Conservation (phyloP, 1,140 invertebrate genomes). For the Procambarus virginalis region DNA sequence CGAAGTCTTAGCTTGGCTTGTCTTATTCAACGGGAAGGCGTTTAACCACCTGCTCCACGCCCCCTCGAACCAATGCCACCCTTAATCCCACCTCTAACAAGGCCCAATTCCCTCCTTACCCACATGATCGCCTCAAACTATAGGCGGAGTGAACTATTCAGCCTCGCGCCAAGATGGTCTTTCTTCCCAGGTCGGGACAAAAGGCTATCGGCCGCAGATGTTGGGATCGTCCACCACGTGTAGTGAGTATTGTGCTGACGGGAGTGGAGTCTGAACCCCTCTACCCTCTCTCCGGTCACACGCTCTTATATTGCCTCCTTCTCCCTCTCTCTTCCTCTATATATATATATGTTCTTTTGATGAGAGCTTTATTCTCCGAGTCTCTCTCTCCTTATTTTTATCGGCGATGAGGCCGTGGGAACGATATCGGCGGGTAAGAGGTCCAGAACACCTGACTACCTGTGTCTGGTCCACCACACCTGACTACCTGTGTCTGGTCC, state of each 20-base stretch:
- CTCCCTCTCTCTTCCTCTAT: too few relatives aligned
- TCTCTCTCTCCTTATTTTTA: background rate
- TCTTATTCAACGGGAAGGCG: slow-evolving; percentile 34
- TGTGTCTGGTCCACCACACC: too few relatives aligned
- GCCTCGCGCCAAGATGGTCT: slow-evolving; percentile 31
- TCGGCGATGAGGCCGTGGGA: background rate
- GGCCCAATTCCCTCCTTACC: background rate
- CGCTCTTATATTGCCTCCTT: background rate
- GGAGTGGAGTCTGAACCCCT: slow-evolving; percentile 10
- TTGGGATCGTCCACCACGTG: slow-evolving; percentile 37
- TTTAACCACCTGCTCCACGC: slow-evolving; percentile 35
- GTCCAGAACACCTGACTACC: too few relatives aligned
- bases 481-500: too few relatives aligned
- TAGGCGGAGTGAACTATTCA: slow-evolving; percentile 8
- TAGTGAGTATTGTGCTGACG: slow-evolving; percentile 9
- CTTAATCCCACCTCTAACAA: background rate
- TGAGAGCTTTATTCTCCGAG: background rate
- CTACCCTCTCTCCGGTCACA: background rate
- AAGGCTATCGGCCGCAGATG: slow-evolving; percentile 60
- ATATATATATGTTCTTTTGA: background rate
- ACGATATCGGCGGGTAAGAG: background rate
- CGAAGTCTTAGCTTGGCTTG: background rate
- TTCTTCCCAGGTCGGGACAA: slow-evolving; percentile 43
- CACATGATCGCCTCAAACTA: slow-evolving; percentile 29
- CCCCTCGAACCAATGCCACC: background rate